Base-by-base conservation (phyloP, 2,797 vertebrate species). In the Tragelaphus oryx region DNA sequence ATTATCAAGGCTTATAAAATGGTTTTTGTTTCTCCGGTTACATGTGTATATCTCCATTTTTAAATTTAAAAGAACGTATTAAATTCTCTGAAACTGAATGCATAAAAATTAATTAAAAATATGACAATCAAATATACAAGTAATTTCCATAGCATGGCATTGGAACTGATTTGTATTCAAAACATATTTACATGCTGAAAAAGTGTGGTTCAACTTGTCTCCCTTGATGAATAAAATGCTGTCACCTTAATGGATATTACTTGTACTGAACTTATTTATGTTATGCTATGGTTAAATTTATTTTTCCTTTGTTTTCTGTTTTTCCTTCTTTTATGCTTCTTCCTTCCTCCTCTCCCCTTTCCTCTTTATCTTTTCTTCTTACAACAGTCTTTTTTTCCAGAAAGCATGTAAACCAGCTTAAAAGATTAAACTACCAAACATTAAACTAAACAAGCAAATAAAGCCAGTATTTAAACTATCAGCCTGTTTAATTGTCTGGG, bases 41-140 rank as follows among this genome's bases (percentile, higher is more conserved):
- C 10, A 89, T 52, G 8, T 75, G 7, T 18, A 65, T 4, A 12
- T 76, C 65, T 91, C 54, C 22, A 16, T 54, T 93, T 94, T 89
- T 86, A 76, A 89, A 54, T 41, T 57, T 85, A 82, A 89, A 87
- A 82, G 22, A 28, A 2, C 2, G 14, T 14, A 89, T 86, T 60
- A 94, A 95, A 62, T 62, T 6, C 24, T 97, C 80, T 94, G 54
- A 91, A 93, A 60, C 16, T 57, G 12, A 93, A 78, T 87, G 22
- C 6, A 26, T 13, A 87, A 90, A 92, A 92, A 87, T 50, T 84
- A 91, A 52, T 84, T 71, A 54, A 85, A 94, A 96, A 74, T 26
- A 87, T 76, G 24, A 60, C 26, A 91, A 93, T 91, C 65, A 76
- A 55, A 86, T 68, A 86, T n/a, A 65, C 6, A 93, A 14, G 7